Conservation (phyloP, 2,888 invertebrate species). For the Andrena dorsata region DNA sequence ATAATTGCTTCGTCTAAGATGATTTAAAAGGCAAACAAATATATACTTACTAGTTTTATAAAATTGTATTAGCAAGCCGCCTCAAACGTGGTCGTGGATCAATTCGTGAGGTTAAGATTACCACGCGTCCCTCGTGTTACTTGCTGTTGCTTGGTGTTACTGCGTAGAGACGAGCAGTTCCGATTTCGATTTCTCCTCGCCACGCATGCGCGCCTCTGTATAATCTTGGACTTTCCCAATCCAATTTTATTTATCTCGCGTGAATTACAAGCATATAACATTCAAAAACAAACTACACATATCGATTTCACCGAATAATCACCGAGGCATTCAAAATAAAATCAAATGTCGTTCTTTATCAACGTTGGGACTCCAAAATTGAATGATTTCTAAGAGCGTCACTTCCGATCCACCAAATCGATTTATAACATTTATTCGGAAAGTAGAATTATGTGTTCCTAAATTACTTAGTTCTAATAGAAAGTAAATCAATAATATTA, state of each 20-base stretch:
- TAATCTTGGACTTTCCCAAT: neutral
- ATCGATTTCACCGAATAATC: neutral
- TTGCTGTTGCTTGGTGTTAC: neutral
- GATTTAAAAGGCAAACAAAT: neutral
- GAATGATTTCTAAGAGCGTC: constrained; percentile 1
- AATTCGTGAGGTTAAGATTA: constrained; percentile 36
- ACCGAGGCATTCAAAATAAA: neutral
- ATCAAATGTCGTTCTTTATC: neutral
- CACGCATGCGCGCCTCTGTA: constrained; percentile 34
- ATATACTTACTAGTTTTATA: neutral
- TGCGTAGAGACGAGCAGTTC: neutral
- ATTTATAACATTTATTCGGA: neutral
- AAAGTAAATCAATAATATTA: constrained; percentile 17
- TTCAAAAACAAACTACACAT: neutral
- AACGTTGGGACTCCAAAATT: neutral
- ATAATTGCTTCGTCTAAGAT: neutral
- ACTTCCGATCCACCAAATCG: constrained; percentile 34
- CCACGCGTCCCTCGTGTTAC: constrained; percentile 19
- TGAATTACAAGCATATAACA: neutral
- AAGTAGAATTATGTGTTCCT: neutral
- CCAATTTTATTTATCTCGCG: neutral
- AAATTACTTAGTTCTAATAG: neutral
- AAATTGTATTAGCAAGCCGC: neutral
- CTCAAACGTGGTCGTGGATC: constrained; percentile 38
- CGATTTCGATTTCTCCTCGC: constrained; percentile 4